Base-by-base conservation (phyloP, 2,797 vertebrate genomes). In the Enteromius viviparus region DNA sequence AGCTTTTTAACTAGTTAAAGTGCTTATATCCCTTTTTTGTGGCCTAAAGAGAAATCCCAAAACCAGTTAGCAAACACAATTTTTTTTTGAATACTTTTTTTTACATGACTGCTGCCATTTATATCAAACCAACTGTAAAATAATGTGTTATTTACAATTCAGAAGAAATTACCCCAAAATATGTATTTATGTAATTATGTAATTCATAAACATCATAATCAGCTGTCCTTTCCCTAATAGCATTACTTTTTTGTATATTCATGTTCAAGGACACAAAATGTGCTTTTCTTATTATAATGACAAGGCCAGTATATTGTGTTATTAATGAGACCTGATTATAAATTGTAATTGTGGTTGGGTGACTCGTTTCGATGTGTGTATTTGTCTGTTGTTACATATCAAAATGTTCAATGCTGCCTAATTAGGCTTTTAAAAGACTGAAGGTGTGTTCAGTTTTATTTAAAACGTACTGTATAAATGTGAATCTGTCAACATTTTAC, bases 71-170 rank as follows among this genome's bases (percentile, higher is more conserved):
- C 19, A 40, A 21, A 68, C 32, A 65, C 26, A 34, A 34, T 4
- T 34, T 32, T 21, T 77, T 45, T 60, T 10, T 9, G 2, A 42
- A 10, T 9, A 42, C 1, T 42, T 42, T 32, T 14, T 77, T 45
- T 60, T 37, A 49, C 7, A 3, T 5, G 19, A 19, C 72, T 23
- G 7, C 32, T 53, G 66, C 42, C 15, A 40, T 32, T 80, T 19
- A 69, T 23, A 80, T 21, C 21, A 17, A 34, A 40, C 26, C 23
- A 51, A 76, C 29, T 64, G 51, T 66, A 21, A 34, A 32, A 42
- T 76, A 69, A 69, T 47, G 26, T 58, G 10, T 65, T 80, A 83
- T 83, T 77, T 80, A 70, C 55, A 32, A 77, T 80, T 86, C 32
- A 65, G 11, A 64, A 76, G 9, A 26, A 58, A 17, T 76, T 26